Evolutionary conservation across 2,113 vertebrate genomes (phyloP), one percentile per base, ranked within the genome.

Genomic region (Syngnathus scovelli): DNA sequence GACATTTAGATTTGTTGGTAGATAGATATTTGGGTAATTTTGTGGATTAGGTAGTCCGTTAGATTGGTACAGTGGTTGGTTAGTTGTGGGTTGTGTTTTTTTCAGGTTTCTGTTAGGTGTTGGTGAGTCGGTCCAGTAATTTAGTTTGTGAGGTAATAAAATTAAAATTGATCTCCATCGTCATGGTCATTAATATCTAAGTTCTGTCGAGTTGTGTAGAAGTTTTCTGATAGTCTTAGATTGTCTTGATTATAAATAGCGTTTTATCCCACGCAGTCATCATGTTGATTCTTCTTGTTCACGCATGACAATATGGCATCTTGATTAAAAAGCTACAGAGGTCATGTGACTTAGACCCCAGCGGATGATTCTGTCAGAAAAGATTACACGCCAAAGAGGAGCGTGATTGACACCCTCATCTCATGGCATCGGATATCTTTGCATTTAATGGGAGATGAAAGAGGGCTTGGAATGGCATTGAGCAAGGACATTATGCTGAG

Each of bases 191-290:
- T 11, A 6, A 21, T 9, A n/a, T 8, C 7, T n/a, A 3, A 33
- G 3, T 33, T 33, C 2, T 33, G 27, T 33, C 27, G 3, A 33
- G 7, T n/a, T 10, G 7, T 51, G 7, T 21, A 21, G 49, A 48
- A n/a, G 4, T 51, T n/a, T 1, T 15, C 23, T 27, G 48, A 54
- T 9, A 59, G 61, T 46, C 23, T 12, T 64, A 37, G 61, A 23
- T 23, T 23, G 23, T 23, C 23, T 55, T 61, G 62, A 48, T 65
- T 49, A 70, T 64, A 76, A 67, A 77, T 36, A 70, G 64, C 18
- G 64, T 75, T 78, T 84, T 80, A 87, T 82, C 61, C 70, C 66
- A 48, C 18, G 55, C 74, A 72, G 66, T 74, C 77, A 85, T 83
- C 74, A 64, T 18, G 68, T 49, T 64, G 21, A 10, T 63, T 64